Conservation (phyloP, 1,140 invertebrate genomes). For the Solen grandis region DNA sequence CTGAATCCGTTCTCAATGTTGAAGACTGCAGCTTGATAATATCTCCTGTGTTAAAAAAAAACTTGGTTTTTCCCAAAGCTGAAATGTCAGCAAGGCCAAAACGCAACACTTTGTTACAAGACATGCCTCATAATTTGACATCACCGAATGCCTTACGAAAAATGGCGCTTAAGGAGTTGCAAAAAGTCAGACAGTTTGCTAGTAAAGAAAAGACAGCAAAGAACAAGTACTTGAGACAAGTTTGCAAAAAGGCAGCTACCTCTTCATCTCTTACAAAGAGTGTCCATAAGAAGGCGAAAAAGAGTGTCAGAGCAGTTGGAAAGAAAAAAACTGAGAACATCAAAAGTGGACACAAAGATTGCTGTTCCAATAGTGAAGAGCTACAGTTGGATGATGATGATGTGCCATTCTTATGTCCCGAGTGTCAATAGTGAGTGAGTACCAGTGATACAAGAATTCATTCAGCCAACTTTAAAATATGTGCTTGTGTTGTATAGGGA, state of each 20-base stretch:
- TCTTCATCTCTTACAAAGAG: neutral
- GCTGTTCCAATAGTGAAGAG: neutral
- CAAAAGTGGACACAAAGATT: slow-evolving; percentile 38
- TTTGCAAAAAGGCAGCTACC: neutral
- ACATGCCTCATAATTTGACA: neutral
- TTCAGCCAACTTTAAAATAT: neutral
- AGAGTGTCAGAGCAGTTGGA: neutral
- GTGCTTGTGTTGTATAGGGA: neutral
- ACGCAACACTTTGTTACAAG: neutral
- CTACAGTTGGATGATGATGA: neutral
- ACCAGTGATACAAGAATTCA: neutral
- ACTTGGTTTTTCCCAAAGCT: slow-evolving; percentile 2
- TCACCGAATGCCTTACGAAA: neutral
- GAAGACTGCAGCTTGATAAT: no score
- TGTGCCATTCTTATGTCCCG: neutral
- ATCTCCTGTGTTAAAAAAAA: slow-evolving; percentile 17
- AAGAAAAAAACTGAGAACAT: no score
- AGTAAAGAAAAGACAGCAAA: slow-evolving; percentile 4
- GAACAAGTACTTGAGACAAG: neutral
- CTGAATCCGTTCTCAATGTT: no score
- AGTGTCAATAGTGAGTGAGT: neutral
- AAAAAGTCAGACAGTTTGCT: slow-evolving; percentile 34
- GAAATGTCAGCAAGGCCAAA: neutral
- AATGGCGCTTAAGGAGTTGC: slow-evolving; percentile 31
- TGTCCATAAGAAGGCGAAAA: neutral